These are phyloP conservation scores for Morpho helenor DNA, from an alignment of 2,888 invertebrate species.

Conservation along the genomic window DNA sequence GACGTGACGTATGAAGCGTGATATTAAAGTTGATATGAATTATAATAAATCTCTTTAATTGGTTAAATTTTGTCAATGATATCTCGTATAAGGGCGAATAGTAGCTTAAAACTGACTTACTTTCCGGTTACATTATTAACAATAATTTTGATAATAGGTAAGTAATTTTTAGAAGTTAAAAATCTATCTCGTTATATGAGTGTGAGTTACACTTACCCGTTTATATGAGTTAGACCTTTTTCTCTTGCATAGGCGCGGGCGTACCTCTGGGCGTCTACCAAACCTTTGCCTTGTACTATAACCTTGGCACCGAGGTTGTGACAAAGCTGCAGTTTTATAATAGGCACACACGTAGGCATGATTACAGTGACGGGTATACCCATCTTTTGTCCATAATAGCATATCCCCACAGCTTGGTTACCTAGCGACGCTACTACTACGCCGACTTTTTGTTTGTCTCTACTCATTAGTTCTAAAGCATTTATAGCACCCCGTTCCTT, in stretches of 20 bases:
- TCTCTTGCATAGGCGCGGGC: slow-evolving; percentile 81
- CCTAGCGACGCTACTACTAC: slow-evolving; percentile 85
- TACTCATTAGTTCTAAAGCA: slow-evolving; percentile 75
- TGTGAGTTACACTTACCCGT: slow-evolving; percentile 66
- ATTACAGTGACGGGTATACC: slow-evolving; percentile 82
- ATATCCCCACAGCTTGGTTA: slow-evolving; percentile 84
- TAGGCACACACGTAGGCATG: slow-evolving; percentile 82
- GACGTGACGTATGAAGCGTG: no score
- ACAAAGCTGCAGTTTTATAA: slow-evolving; percentile 84
- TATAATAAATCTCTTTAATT: no score
- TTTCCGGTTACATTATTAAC: no score
- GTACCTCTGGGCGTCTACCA: slow-evolving; percentile 79
- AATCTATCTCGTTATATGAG: background rate
- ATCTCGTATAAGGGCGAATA: no score
- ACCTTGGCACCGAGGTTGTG: slow-evolving; percentile 82
- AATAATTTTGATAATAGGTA: no score
- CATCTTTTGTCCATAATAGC: slow-evolving; percentile 81
- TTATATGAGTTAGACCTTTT: slow-evolving; percentile 81
- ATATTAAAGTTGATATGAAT: no score
- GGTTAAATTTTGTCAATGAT: no score
- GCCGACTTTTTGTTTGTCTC: slow-evolving; percentile 80
- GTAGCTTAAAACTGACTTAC: no score
- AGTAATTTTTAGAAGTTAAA: background rate
- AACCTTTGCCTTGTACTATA: slow-evolving; percentile 80
- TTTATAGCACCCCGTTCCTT: slow-evolving; percentile 86